Conservation (phyloP, 2,797 vertebrate genomes). For the Acrossocheilus wenchowensis region DNA sequence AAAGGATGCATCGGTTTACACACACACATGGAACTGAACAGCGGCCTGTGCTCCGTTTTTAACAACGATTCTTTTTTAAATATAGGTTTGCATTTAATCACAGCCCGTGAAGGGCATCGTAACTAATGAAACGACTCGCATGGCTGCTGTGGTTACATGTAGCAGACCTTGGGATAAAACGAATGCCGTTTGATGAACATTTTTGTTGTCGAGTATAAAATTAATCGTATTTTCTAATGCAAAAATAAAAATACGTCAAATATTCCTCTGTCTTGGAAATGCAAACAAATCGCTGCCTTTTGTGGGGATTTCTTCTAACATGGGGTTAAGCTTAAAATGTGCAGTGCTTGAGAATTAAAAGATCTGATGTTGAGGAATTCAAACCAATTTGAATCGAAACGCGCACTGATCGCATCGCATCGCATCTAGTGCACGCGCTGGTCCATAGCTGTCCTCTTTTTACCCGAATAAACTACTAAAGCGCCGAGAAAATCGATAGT, state of each 20-base stretch:
- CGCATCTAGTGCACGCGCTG: background rate
- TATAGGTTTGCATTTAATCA: background rate
- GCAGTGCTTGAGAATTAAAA: background rate
- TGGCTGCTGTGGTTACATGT: background rate
- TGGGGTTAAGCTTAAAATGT: background rate
- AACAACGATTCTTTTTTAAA: background rate
- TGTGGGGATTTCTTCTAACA: background rate
- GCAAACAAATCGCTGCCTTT: background rate
- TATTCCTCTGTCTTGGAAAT: background rate
- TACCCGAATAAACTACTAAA: background rate
- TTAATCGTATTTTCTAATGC: background rate
- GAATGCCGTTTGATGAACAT: background rate
- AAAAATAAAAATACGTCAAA: background rate
- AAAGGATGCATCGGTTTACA: slow-evolving; percentile 18
- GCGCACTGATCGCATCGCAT: background rate
- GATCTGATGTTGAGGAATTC: background rate
- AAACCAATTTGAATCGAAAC: background rate
- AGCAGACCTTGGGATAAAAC: background rate
- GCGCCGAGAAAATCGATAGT: background rate
- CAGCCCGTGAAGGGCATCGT: background rate
- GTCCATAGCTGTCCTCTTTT: background rate
- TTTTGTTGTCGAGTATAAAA: too few relatives aligned
- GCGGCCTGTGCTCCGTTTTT: slow-evolving; percentile 12
- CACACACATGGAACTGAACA: slow-evolving; percentile 3
- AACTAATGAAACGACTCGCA: background rate